Conservation (phyloP, 2,888 invertebrate genomes). For the Lasioglossum pauxillum region DNA sequence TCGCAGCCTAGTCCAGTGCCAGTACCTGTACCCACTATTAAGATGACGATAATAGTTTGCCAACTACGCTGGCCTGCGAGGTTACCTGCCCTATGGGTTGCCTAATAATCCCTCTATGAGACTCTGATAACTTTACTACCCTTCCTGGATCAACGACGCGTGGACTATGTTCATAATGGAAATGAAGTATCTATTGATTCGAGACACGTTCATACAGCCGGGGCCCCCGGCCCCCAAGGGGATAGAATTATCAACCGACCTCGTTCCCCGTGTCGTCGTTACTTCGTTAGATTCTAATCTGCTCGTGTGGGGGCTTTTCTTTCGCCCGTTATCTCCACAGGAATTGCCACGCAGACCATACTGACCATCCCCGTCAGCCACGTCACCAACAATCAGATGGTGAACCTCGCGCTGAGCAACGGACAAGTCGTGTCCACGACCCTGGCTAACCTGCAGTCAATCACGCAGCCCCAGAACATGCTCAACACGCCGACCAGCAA, state of each 20-base stretch:
- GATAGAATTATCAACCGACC: constrained; percentile 50
- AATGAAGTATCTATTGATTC: constrained; percentile 73
- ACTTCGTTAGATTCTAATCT: constrained; percentile 14
- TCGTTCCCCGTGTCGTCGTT: constrained; percentile 2
- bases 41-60: constrained; percentile 84
- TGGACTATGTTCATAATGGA: constrained; percentile 73
- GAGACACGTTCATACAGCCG: constrained; percentile 54
- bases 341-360: constrained; percentile 97
- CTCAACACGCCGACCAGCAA: constrained; percentile 85
- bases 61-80: constrained; percentile 83
- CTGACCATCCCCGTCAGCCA: constrained; percentile 97
- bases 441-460: constrained; percentile 91
- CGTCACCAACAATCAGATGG: constrained; percentile 91
- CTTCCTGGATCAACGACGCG: constrained; percentile 75
- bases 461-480: constrained; percentile 90
- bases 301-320: not conserved
- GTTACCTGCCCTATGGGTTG: constrained; percentile 83
- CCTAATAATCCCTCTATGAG: constrained; percentile 83
- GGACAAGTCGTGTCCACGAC: constrained; percentile 95
- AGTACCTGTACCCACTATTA: constrained; percentile 81
- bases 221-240: constrained; percentile 16
- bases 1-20: constrained; percentile 80
- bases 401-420: constrained; percentile 92
- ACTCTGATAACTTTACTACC: constrained; percentile 82
- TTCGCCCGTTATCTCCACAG: constrained; percentile 84